phyloP scores from a whole-genome alignment of 1,140 invertebrate species.

The Psix sp. region DNA sequence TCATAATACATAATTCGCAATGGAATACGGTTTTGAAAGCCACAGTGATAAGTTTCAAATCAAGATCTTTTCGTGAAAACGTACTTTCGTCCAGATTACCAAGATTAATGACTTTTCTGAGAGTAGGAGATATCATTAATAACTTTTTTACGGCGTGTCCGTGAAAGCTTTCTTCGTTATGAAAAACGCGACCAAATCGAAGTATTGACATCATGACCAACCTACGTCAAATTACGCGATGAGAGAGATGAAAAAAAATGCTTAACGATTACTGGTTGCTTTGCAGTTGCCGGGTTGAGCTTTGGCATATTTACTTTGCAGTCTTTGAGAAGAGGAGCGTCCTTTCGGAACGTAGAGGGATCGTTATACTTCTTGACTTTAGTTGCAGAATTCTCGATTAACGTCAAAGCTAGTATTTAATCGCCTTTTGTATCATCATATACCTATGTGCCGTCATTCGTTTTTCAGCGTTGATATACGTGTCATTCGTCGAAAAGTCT shows the following conservation, averaged over 20 bases:
- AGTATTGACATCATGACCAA: constrained; percentile 28
- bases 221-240: constrained; percentile 26
- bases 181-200: constrained; percentile 46
- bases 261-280: constrained; percentile 19
- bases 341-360: constrained; percentile 21
- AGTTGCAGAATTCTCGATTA: constrained; percentile 33
- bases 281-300: not conserved
- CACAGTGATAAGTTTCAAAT: constrained; percentile 47
- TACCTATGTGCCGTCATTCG: too few species aligned
- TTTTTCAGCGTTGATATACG: too few species aligned
- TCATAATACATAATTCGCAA: constrained; percentile 11
- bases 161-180: constrained; percentile 36
- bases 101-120: constrained; percentile 52
- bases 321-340: constrained; percentile 2
- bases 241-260: constrained; percentile 20
- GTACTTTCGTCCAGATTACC: constrained; percentile 37
- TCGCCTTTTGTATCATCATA: constrained; percentile 16
- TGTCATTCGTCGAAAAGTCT: too few species aligned
- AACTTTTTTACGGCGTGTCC: constrained; percentile 49
- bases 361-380: constrained; percentile 22
- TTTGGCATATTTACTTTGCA: constrained; percentile 25
- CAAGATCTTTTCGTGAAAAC: constrained; percentile 45
- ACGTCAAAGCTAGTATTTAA: constrained; percentile 40
- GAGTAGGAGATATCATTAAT: constrained; percentile 42
- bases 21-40: constrained; percentile 13